Evolutionary conservation across 1,140 invertebrate species (phyloP), one percentile per base, ranked within the genome.

Genomic region (Drosophila takahashii): DNA sequence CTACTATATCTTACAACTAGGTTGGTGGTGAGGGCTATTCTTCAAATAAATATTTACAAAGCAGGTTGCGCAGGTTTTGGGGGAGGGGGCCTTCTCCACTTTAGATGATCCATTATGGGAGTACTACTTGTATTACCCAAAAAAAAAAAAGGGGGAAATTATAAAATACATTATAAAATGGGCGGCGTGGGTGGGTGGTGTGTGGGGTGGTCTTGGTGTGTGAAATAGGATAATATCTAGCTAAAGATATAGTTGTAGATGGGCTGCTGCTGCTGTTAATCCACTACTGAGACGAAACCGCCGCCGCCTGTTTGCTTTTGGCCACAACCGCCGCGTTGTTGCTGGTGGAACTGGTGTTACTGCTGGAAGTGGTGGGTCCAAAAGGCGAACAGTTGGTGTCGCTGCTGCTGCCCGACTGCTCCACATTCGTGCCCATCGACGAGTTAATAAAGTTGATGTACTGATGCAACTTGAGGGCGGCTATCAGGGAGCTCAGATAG

Each of bases 401-500:
- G 13, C 57, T 80, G 42, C 26, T 32, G 11, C 57, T 76, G 42
- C 44, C 44, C 8, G 90, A 91, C 61, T 91, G 90, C 59, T 92
- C 90, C 29, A 91, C 81, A 79, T 91, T 91, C 48, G 87, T 91
- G 72, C 90, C 90, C 90, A 92, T 92, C 39, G 87, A 91, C 51
- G 90, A 90, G 64, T 94, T 93, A 22, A 93, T 92, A 32, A 92
- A 90, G 39, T 94, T 92, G 6, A 94, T 81, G 39, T 94, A 94
- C 26, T 92, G 93, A 16, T 95, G 94, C 22, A 95, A 90, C 74
- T 94, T 94, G 1, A 95, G 85, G 16, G 95, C 94, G 10, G 95
- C 94, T 13, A 95, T 93, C 29, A 96, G 67, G 6, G 93, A 94
- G 22, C 90, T 93, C 13, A 95, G 83, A 79, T 95, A 95, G 29